phyloP scores from a whole-genome alignment of 2,797 vertebrate species.

The Lophius americanus region DNA sequence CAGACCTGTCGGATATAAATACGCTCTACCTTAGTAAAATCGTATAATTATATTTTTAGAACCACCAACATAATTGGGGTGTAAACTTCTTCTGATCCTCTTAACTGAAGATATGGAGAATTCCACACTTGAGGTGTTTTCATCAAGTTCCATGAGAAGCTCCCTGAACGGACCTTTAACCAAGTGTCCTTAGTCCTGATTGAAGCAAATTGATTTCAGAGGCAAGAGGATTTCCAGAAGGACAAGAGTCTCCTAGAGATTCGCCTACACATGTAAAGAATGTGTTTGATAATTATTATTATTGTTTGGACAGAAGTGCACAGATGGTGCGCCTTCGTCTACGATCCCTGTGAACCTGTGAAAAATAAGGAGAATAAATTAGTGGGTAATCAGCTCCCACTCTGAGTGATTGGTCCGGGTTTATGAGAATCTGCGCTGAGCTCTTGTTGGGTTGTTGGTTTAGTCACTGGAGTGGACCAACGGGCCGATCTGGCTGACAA shows the following conservation, averaged over 20 bases:
- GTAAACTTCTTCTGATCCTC: constrained; percentile 21
- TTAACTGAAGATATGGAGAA: constrained; percentile 43
- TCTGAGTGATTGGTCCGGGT: constrained; percentile 50
- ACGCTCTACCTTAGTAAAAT: neutral
- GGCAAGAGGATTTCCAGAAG: constrained; percentile 53
- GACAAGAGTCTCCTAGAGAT: constrained; percentile 52
- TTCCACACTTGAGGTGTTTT: constrained; percentile 48
- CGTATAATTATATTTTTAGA: too few species aligned
- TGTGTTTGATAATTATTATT: neutral
- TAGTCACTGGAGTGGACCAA: constrained; percentile 1
- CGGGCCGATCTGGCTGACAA: constrained; percentile 9
- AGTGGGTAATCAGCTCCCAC: constrained; percentile 54
- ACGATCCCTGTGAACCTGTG: constrained; percentile 59
- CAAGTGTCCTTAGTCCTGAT: constrained; percentile 73
- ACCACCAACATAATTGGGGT: neutral
- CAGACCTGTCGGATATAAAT: too few species aligned
- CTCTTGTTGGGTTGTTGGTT: constrained; percentile 5
- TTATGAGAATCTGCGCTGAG: constrained; percentile 32
- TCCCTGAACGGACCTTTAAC: constrained; percentile 48
- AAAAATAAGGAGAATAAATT: constrained; percentile 59
- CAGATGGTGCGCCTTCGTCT: constrained; percentile 64
- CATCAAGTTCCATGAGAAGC: constrained; percentile 44
- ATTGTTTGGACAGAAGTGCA: constrained; percentile 30
- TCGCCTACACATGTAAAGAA: constrained; percentile 37
- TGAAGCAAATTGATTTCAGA: constrained; percentile 75